These are phyloP conservation scores for Merluccius polli DNA, from an alignment of 2,797 vertebrate species.

Conservation along the genomic window DNA sequence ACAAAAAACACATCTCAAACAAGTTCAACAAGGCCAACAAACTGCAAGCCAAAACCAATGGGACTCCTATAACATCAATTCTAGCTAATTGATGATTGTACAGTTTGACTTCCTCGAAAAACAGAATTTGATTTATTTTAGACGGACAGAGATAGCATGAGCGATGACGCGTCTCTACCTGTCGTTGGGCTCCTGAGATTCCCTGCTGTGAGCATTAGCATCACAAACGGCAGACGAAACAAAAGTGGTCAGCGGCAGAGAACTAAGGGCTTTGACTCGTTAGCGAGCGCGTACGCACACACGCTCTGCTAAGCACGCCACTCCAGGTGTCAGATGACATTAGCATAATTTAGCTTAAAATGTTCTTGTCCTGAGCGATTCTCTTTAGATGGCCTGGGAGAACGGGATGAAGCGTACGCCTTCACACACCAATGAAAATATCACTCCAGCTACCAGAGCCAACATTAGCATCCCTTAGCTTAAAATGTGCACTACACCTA, in stretches of 20 bases:
- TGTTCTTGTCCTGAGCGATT: slow-evolving; percentile 1
- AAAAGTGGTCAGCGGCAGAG: slow-evolving; percentile 45
- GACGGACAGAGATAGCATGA: not conserved
- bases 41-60: not conserved
- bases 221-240: slow-evolving; percentile 51
- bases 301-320: slow-evolving; percentile 8
- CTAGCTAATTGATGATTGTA: not conserved
- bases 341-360: not conserved
- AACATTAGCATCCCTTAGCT: slow-evolving; percentile 3
- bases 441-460: not conserved
- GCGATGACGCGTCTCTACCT: slow-evolving; percentile 25
- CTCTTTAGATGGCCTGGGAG: slow-evolving; percentile 4
- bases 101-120: not conserved
- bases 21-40: not conserved
- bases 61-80: not conserved
- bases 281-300: slow-evolving; percentile 15
- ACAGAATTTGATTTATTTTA: not conserved
- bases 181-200: slow-evolving; percentile 33
- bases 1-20: not conserved
- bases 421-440: not conserved
- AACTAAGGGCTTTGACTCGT: slow-evolving; percentile 43
- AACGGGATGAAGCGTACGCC: not conserved
- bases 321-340: slow-evolving; percentile 17
- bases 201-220: slow-evolving; percentile 60
- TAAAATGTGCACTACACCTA: not conserved